These are phyloP conservation scores for Manacus vitellinus DNA, from an alignment of 2,113 vertebrate species.

Conservation along the genomic window DNA sequence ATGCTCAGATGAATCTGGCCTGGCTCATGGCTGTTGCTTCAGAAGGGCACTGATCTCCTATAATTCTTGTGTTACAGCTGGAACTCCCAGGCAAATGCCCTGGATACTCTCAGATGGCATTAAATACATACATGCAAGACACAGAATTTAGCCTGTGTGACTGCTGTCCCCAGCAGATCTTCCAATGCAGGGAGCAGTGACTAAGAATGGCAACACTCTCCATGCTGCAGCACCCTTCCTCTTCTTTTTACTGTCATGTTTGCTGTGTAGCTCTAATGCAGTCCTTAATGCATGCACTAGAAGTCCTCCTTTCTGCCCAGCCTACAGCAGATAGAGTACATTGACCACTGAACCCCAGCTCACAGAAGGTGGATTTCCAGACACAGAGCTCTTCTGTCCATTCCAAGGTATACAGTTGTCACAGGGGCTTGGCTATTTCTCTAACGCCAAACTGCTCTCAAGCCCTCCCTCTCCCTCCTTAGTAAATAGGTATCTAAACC, in stretches of 20 bases:
- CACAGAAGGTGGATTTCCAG: neutral
- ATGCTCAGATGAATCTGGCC: neutral
- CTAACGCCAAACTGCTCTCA: neutral
- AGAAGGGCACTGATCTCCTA: neutral
- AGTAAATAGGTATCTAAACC: neutral
- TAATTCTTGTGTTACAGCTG: neutral
- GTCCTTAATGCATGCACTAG: neutral
- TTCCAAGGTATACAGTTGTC: neutral
- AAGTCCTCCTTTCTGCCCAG: neutral
- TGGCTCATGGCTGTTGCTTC: neutral
- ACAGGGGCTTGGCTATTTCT: neutral
- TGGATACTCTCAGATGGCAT: neutral
- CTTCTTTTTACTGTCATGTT: neutral
- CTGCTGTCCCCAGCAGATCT: neutral
- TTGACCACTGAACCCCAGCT: neutral
- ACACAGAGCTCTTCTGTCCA: neutral
- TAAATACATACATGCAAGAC: neutral
- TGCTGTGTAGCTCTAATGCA: neutral
- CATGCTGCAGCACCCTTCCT: neutral
- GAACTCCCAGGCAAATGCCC: neutral
- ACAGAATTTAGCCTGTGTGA: neutral
- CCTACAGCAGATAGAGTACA: too few species aligned
- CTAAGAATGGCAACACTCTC: neutral
- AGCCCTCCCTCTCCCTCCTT: neutral
- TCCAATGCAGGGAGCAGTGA: neutral